These are phyloP conservation scores for Baronia brevicornis DNA, from an alignment of 2,888 invertebrate genomes.

Conservation along the genomic window DNA sequence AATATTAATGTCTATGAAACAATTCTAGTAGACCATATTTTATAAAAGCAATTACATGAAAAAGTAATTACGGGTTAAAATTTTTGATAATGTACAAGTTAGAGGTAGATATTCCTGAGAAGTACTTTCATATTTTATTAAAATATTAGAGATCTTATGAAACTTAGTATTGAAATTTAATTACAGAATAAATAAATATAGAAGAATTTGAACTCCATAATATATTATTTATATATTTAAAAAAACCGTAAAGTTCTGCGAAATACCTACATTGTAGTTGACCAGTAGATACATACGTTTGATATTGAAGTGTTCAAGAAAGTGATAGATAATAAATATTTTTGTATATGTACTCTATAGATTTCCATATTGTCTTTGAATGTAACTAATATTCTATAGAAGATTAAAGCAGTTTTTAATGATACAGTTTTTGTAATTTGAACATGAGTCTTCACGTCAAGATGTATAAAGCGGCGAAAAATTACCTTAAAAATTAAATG, in stretches of 20 bases:
- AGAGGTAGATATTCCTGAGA: constrained; percentile 18
- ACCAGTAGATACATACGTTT: constrained; percentile 50
- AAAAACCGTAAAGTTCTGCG: constrained; percentile 20
- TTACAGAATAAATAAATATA: constrained; percentile 17
- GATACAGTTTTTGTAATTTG: constrained; percentile 1
- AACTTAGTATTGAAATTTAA: constrained; percentile 21
- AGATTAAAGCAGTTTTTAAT: constrained; percentile 25
- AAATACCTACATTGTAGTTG: constrained; percentile 42
- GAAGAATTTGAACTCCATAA: constrained; percentile 25
- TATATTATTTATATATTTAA: constrained; percentile 23
- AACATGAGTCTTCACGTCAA: not conserved
- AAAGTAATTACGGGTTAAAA: constrained; percentile 58
- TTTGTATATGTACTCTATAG: constrained; percentile 60
- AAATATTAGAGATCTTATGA: constrained; percentile 55
- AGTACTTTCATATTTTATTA: constrained; percentile 34
- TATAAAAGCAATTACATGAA: constrained; percentile 30
- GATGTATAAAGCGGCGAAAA: constrained; percentile 2
- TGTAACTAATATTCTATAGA: constrained; percentile 33
- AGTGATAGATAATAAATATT: constrained; percentile 69
- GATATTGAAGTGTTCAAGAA: constrained; percentile 68
- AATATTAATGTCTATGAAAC: constrained; percentile 16
- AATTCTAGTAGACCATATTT: constrained; percentile 27
- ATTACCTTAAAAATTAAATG: no score
- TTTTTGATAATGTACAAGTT: constrained; percentile 35
- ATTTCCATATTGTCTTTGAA: constrained; percentile 28